Percentiles rank a stretch among this genome's conserved stretches.
These are phyloP conservation scores for Microcebus jonahi DNA, from an alignment of 2,113 vertebrate genomes.

Conservation along the genomic window DNA sequence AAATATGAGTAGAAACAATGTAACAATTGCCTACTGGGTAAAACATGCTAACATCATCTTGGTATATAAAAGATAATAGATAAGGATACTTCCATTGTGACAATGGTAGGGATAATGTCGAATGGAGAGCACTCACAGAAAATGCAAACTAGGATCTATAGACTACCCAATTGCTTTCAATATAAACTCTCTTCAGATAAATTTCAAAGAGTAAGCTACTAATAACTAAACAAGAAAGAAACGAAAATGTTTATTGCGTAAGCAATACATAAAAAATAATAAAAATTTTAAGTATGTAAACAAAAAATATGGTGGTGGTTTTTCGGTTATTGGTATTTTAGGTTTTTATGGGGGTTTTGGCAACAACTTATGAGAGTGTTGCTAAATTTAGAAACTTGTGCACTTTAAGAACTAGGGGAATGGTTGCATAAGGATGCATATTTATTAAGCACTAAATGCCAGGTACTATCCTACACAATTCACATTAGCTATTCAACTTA, in stretches of 20 bases:
- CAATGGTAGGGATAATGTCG: not conserved
- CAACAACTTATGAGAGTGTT: not conserved
- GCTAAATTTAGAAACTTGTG: constrained; percentile 39
- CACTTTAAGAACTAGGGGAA: not conserved
- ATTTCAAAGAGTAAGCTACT: constrained; percentile 33
- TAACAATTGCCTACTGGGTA: not conserved
- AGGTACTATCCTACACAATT: not conserved
- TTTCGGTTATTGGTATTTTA: not conserved
- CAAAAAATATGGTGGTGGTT: not conserved
- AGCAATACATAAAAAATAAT: not conserved
- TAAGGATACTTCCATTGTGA: not conserved
- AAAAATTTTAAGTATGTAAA: not conserved
- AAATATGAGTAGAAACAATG: not conserved
- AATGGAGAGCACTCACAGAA: not conserved
- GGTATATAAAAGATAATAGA: not conserved
- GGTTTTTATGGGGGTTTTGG: not conserved
- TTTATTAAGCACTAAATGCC: not conserved
- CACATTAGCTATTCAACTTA: not conserved
- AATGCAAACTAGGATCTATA: not conserved
- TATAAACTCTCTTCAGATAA: not conserved
- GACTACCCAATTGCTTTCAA: not conserved
- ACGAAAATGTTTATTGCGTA: not conserved
- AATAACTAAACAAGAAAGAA: not conserved
- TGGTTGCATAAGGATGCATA: not conserved
- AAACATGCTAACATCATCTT: not conserved